phyloP scores from a whole-genome alignment of 2,113 vertebrate species.

The Takifugu flavidus region DNA sequence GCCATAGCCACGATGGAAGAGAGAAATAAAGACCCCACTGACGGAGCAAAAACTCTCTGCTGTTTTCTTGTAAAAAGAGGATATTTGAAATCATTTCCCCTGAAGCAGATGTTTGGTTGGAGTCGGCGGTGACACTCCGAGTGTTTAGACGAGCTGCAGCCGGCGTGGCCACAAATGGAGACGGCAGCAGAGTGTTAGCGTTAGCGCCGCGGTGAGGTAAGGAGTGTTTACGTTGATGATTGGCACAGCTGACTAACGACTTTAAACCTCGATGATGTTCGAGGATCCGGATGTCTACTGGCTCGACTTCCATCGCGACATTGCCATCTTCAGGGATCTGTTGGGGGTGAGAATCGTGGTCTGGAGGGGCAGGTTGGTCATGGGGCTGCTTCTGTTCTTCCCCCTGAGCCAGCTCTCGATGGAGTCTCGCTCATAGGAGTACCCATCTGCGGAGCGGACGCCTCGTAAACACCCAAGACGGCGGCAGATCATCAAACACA shows the following conservation, averaged over 20 bases:
- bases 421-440: constrained; percentile 89
- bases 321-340: constrained; percentile 89
- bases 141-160: neutral
- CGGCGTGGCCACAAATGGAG: neutral
- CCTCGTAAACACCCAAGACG: neutral
- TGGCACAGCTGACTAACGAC: neutral
- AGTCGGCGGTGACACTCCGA: too few relatives aligned
- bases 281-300: constrained; percentile 28
- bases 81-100: neutral
- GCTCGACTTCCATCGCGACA: constrained; percentile 77
- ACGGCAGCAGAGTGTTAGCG: neutral
- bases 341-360: constrained; percentile 84
- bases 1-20: constrained; percentile 70
- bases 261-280: neutral
- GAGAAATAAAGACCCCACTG: constrained; percentile 68
- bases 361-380: constrained; percentile 87
- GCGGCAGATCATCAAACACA: neutral
- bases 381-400: constrained; percentile 85
- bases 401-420: constrained; percentile 86
- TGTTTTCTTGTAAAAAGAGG: constrained; percentile 22
- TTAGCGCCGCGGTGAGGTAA: neutral
- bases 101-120: neutral
- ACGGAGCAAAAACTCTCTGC: constrained; percentile 38
- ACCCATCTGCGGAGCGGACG: constrained; percentile 79
- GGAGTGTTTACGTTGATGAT: neutral